Conservation (phyloP, 2,797 vertebrate genomes). For the Chelon labrosus region DNA sequence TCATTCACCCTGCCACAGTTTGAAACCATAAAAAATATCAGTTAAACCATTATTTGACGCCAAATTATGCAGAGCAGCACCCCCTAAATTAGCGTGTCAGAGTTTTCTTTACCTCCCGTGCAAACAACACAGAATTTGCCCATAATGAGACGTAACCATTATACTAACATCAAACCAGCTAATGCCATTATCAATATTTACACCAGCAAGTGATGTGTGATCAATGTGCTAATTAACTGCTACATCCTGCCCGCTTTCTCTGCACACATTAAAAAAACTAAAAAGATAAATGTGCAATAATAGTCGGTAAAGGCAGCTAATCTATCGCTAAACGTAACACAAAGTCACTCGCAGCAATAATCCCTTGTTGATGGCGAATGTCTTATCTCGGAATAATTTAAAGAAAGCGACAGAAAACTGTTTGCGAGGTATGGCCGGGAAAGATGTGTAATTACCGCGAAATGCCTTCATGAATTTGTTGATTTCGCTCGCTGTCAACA, state of each 20-base stretch:
- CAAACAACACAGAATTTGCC: too few relatives aligned
- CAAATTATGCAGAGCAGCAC: background rate
- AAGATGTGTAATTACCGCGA: slow-evolving; percentile 23
- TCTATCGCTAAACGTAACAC: slow-evolving; percentile 15
- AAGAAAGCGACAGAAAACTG: slow-evolving; percentile 9
- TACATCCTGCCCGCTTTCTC: slow-evolving; percentile 33
- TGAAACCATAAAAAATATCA: background rate
- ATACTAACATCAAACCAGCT: slow-evolving; percentile 24
- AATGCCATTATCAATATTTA: slow-evolving; percentile 36
- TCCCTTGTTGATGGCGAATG: slow-evolving; percentile 27
- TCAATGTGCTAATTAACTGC: slow-evolving; percentile 46
- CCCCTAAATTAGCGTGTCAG: background rate
- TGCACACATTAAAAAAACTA: slow-evolving; percentile 17
- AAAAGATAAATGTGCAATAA: slow-evolving; percentile 43
- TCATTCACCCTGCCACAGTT: background rate
- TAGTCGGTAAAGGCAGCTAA: slow-evolving; percentile 37
- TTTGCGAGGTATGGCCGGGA: slow-evolving; percentile 2
- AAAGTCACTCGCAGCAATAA: slow-evolving; percentile 38
- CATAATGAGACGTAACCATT: background rate
- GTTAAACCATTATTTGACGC: background rate
- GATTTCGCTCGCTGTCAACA: slow-evolving; percentile 1
- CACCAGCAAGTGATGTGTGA: slow-evolving; percentile 26
- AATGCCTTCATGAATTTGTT: slow-evolving; percentile 25
- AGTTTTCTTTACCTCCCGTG: background rate
- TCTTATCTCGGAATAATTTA: slow-evolving; percentile 24